Percentiles rank a stretch among this genome's conserved stretches.
These are phyloP conservation scores for Gortyna flavago DNA, from an alignment of 2,888 invertebrate species.

Conservation along the genomic window DNA sequence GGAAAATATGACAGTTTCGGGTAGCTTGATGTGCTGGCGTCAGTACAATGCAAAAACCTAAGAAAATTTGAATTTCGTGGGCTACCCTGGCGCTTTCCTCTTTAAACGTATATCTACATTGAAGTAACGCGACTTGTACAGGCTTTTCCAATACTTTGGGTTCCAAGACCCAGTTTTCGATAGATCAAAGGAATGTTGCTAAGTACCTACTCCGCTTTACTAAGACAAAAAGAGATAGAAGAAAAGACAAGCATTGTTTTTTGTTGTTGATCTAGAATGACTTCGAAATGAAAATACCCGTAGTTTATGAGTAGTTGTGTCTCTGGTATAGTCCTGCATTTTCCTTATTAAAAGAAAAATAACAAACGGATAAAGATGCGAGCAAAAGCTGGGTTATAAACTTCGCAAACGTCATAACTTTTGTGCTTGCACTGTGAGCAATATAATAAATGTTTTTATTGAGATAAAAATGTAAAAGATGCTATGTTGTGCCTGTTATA, in stretches of 20 bases:
- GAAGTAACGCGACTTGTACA: not conserved
- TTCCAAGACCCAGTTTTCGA: not conserved
- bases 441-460: slow-evolving; percentile 3
- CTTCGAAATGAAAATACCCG: slow-evolving; percentile 10
- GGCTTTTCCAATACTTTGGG: not conserved
- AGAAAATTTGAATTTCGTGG: too few relatives aligned
- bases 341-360: slow-evolving; percentile 25
- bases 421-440: slow-evolving; percentile 5
- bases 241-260: not conserved
- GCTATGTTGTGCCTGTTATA: slow-evolving; percentile 18
- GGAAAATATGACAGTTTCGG: too few relatives aligned
- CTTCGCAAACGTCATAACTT: slow-evolving; percentile 14
- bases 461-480: slow-evolving; percentile 15
- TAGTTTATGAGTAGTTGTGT: slow-evolving; percentile 12
- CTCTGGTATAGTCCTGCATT: not conserved
- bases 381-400: slow-evolving; percentile 7
- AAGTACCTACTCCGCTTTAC: not conserved
- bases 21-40: too few relatives aligned
- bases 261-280: not conserved
- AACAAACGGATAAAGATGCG: not conserved
- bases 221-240: not conserved
- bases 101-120: not conserved
- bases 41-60: too few relatives aligned
- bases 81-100: too few relatives aligned
- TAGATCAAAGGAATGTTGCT: not conserved